Base-by-base conservation (phyloP, 2,113 vertebrate genomes). In the Paradisaea rubra region DNA sequence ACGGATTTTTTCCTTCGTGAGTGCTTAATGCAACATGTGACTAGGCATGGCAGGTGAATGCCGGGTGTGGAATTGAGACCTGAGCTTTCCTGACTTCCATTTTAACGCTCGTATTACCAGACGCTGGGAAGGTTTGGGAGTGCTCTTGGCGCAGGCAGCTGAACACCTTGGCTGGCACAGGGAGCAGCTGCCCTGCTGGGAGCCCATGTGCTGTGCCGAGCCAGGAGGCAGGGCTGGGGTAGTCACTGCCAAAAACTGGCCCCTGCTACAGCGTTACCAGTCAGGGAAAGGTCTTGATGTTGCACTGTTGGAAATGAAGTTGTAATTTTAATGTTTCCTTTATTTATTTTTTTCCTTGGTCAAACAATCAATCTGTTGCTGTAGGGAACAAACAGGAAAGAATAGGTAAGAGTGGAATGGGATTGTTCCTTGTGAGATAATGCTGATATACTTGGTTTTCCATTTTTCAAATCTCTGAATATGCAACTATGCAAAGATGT, bases 141-240 rank as follows among this genome's bases (percentile, higher is more conserved):
- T 28, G 66, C 63, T 73, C 39, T n/a, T 69, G 66, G 71, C 0
- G 0, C 47, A 54, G 70, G 27, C 7, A 1, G n/a, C 35, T 33
- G 61, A 68, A 4, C 28, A 2, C 65, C 71, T 63, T 14, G 37
- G 50, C 78, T 11, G 14, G 44, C 60, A 7, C 2, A 1, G 77
- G 59, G 68, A 50, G 71, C 63, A 73, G 49, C 42, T 54, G 70
- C n/a, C 79, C 52, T 8, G 2, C 39, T 71, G 88, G 49, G 41
- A 74, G 31, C 44, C 69, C 0, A 0, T 10, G 15, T 50, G 41
- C 70, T 42, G 11, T 25, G 30, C 27, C 0, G 0, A 44, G 35
- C 52, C 10, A 10, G 42, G 68, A 81, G 53, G 41, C 20, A 87
- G 53, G 24, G 33, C 66, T 61, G 57, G 23, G 39, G 7, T 5